These are phyloP conservation scores for Acleris cristana DNA, from an alignment of 2,888 invertebrate genomes.

Conservation along the genomic window DNA sequence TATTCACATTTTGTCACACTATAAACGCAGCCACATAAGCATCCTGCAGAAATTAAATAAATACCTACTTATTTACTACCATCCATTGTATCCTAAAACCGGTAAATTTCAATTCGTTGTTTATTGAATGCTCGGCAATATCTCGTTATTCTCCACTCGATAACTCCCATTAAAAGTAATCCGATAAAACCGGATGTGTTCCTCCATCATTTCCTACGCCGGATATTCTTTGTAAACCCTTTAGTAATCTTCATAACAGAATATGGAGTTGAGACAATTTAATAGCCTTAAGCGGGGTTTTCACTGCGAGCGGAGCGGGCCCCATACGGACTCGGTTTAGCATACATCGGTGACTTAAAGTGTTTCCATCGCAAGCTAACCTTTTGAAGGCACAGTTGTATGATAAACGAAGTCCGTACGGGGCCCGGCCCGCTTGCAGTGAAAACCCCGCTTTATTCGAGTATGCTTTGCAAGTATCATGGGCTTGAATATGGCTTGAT, in stretches of 20 bases:
- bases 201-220: constrained; percentile 26
- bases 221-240: constrained; percentile 21
- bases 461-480: too few species aligned
- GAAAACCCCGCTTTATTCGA: not conserved
- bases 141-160: constrained; percentile 6
- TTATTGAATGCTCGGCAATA: constrained; percentile 9
- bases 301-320: too few species aligned
- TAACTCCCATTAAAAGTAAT: constrained; percentile 31
- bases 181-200: constrained; percentile 29
- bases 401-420: too few species aligned
- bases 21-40: too few species aligned
- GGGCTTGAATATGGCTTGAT: not conserved
- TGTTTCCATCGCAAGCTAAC: too few species aligned
- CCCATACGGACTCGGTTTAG: too few species aligned
- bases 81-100: not conserved
- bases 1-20: too few species aligned
- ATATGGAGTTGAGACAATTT: constrained; percentile 2
- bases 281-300: not conserved
- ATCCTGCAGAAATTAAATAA: too few species aligned
- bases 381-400: too few species aligned
- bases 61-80: too few species aligned
- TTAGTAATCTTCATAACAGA: constrained; percentile 8
- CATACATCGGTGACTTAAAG: too few species aligned
- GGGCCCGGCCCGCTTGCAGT: too few species aligned
- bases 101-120: constrained; percentile 2